Conservation (phyloP, 2,797 vertebrate species). For the Petrocephalus schoutedeni region DNA sequence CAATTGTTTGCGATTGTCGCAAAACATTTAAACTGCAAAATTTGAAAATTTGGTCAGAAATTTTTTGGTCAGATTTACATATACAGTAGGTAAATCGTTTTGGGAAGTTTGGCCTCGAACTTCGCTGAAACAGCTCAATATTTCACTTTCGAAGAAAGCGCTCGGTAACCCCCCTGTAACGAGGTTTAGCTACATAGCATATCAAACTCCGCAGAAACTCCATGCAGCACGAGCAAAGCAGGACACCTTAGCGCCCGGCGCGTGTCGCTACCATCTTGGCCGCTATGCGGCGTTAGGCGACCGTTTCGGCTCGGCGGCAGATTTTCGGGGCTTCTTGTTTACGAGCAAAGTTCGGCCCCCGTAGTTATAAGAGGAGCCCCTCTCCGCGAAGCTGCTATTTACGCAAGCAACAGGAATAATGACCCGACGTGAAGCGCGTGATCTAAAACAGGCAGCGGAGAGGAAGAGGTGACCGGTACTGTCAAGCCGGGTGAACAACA, state of each 20-base stretch:
- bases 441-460: background rate
- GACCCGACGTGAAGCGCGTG: background rate
- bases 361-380: slow-evolving; percentile 37
- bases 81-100: background rate
- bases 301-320: slow-evolving; percentile 14
- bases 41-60: background rate
- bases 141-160: background rate
- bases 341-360: slow-evolving; percentile 19
- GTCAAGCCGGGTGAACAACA: background rate
- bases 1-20: no score
- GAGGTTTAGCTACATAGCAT: background rate
- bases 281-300: background rate
- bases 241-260: slow-evolving; percentile 33
- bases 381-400: slow-evolving; percentile 29
- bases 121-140: background rate
- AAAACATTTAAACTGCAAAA: no score
- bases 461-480: background rate
- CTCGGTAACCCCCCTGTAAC: background rate
- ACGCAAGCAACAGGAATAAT: slow-evolving; percentile 19
- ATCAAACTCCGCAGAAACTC: background rate
- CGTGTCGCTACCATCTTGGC: background rate
- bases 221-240: slow-evolving; percentile 20
- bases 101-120: background rate
- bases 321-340: slow-evolving; percentile 24
- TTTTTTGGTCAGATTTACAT: background rate